Evolutionary conservation across 2,797 vertebrate genomes (phyloP).

Genomic region (Chiloscyllium punctatum): DNA sequence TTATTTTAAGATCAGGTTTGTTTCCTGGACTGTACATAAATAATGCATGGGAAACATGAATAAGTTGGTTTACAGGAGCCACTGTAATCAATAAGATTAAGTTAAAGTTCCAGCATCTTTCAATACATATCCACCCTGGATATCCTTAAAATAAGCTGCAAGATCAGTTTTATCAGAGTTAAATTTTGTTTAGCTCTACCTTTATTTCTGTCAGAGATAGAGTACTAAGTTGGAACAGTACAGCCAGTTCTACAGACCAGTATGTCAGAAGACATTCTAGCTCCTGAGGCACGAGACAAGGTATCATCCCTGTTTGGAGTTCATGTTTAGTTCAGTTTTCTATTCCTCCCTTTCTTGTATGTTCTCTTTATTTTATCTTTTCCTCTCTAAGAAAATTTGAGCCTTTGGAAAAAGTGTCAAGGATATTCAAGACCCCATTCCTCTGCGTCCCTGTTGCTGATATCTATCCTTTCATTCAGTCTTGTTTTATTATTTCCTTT

Average conservation of each 20-base stretch:
- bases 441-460: background rate
- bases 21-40: background rate
- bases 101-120: background rate
- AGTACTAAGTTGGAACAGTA: background rate
- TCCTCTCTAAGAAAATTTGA: background rate
- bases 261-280: background rate
- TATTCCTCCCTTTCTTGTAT: background rate
- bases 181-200: background rate
- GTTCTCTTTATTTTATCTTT: background rate
- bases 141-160: background rate
- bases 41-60: background rate
- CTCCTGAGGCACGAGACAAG: background rate
- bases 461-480: background rate
- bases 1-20: background rate
- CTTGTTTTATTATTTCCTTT: background rate
- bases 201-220: background rate
- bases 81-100: background rate
- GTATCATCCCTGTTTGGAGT: background rate
- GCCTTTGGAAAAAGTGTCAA: background rate
- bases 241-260: background rate
- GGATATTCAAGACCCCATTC: background rate
- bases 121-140: background rate
- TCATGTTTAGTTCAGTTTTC: background rate
- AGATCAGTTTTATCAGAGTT: background rate
- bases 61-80: too few species aligned